Evolutionary conservation across 2,888 invertebrate species (phyloP), one percentile per base, ranked within the genome.

Genomic region (Colletes collaris): DNA sequence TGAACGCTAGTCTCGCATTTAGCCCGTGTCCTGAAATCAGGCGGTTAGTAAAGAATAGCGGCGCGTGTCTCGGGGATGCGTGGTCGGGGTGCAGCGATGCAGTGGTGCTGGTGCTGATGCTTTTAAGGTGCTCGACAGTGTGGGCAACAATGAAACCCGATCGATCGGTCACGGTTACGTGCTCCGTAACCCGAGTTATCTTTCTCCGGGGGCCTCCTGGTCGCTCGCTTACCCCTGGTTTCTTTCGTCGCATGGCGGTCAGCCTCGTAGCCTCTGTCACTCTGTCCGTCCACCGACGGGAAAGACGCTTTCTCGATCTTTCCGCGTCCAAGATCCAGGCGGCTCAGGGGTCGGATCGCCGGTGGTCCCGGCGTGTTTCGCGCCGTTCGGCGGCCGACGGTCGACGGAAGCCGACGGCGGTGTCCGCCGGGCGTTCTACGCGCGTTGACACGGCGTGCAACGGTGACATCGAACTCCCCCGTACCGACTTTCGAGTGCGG

Each of bases 21-120:
- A 7, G 40, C 40, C 13, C 16, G 19, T 13, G 16, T 37, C 85
- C 89, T 87, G 88, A 88, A 89, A 89, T 87, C 89, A 89, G 86
- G 89, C 82, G 70, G 78, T 87, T 85, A 88, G 78, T 86, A 78
- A 76, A 81, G 71, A 73, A 81, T 64, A 81, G 65, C 35, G 67
- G 49, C 62, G 66, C 59, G 67, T 63, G 71, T 60, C 73, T 69
- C 65, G 74, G 55, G 44, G 27, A 49, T 71, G 60, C 50, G 66
- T 67, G 71, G 52, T 76, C 70, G 46, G 60, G 76, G 83, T 72
- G 44, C 79, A 62, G 63, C 66, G 80, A 74, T 79, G 83, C 68
- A 71, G 71, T 67, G 82, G 81, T 85, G 87, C 85, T 74, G 73
- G 72, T 78, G 81, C 76, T 69, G 86, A 76, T 86, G 76, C 76